Conservation (phyloP, 2,888 invertebrate genomes). For the Parnassius smintheus region DNA sequence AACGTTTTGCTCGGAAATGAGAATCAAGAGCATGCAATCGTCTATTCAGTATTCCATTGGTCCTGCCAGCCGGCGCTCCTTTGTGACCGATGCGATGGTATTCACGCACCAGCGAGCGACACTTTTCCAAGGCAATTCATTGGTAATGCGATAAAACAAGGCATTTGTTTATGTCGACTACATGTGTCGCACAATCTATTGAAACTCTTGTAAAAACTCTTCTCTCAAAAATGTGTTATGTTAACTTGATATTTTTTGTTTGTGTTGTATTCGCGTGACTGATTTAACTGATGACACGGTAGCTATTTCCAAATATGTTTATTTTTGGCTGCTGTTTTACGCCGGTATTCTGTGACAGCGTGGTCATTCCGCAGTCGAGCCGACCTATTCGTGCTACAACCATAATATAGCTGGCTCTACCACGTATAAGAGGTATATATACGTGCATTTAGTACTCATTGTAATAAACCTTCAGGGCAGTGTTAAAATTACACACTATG, state of each 20-base stretch:
- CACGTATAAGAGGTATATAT: too few relatives aligned
- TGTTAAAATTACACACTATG: too few relatives aligned
- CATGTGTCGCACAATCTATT: not conserved
- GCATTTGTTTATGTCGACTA: not conserved
- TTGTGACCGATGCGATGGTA: constrained; percentile 49
- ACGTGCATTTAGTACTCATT: too few relatives aligned
- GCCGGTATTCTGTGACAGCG: too few relatives aligned
- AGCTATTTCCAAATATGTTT: too few relatives aligned
- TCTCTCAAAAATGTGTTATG: not conserved
- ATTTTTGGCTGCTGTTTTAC: too few relatives aligned
- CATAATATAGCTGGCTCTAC: too few relatives aligned
- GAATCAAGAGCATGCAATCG: constrained; percentile 32
- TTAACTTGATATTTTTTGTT: not conserved
- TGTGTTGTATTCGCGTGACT: too few relatives aligned
- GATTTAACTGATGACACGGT: too few relatives aligned
- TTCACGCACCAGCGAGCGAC: constrained; percentile 41
- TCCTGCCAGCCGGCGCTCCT: constrained; percentile 36
- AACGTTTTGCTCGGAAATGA: constrained; percentile 16
- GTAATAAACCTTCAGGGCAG: too few relatives aligned
- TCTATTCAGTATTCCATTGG: constrained; percentile 37
- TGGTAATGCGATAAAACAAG: constrained; percentile 3
- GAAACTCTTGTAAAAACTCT: not conserved
- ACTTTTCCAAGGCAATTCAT: constrained; percentile 37
- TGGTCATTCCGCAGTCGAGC: too few relatives aligned
- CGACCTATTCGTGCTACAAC: too few relatives aligned